Conservation (phyloP, 2,113 vertebrate species). For the Felis chaus region DNA sequence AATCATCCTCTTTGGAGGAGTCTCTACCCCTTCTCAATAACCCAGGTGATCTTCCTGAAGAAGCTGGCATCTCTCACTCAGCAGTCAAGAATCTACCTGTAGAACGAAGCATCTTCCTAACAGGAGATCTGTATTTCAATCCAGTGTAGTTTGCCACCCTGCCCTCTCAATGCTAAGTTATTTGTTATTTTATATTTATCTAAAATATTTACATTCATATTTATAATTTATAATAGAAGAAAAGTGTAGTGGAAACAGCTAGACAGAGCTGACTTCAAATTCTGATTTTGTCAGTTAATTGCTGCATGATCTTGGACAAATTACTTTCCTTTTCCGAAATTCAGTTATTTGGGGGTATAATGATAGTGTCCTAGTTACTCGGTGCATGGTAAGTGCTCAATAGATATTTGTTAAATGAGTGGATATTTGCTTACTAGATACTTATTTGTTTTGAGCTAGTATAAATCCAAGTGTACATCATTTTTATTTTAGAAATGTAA, state of each 20-base stretch:
- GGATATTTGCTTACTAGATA: not conserved
- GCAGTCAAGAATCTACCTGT: not conserved
- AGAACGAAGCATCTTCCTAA: not conserved
- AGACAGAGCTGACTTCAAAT: not conserved
- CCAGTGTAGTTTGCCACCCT: not conserved
- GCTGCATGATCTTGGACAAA: not conserved
- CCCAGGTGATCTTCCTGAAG: not conserved
- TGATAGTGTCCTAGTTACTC: not conserved
- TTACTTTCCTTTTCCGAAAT: not conserved
- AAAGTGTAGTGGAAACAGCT: not conserved
- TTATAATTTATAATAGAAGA: not conserved
- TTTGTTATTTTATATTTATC: conserved; percentile 22
- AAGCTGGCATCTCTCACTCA: not conserved
- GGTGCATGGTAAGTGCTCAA: not conserved
- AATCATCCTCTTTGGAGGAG: not conserved
- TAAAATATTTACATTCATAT: not conserved
- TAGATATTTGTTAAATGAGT: not conserved
- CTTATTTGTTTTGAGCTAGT: not conserved
- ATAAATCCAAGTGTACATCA: not conserved
- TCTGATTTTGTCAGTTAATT: not conserved
- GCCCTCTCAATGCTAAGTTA: not conserved
- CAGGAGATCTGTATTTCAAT: not conserved
- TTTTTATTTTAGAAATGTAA: not conserved
- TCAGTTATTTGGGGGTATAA: not conserved
- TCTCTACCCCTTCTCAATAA: not conserved